Evolutionary conservation across 2,797 vertebrate species (phyloP).

Genomic region (Kryptolebias ocellatus): DNA sequence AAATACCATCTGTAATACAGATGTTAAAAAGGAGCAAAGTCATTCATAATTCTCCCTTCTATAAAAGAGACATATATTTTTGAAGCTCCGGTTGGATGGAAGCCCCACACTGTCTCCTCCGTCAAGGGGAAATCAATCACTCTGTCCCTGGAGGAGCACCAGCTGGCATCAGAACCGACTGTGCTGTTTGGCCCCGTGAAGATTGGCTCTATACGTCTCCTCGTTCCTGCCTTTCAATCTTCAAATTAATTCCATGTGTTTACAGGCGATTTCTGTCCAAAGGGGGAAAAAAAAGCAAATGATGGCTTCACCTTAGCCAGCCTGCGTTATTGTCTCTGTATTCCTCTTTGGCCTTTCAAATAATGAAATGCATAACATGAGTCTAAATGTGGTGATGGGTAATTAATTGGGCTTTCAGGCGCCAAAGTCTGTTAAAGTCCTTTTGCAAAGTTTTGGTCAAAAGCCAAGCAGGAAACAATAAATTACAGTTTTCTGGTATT

Average conservation of each 20-base stretch:
- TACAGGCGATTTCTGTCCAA: conserved; percentile 52
- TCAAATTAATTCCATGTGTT: conserved; percentile 70
- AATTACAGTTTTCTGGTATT: conserved; percentile 17
- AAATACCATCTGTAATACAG: conserved; percentile 42
- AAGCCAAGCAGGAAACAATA: conserved; percentile 22
- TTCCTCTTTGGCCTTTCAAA: conserved; percentile 32
- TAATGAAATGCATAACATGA: conserved; percentile 14
- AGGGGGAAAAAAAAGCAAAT: conserved; percentile 43
- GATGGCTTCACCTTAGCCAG: conserved; percentile 32
- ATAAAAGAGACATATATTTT: conserved; percentile 42
- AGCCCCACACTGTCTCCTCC: conserved; percentile 54
- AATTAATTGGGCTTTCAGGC: conserved; percentile 24
- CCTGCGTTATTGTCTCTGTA: conserved; percentile 27
- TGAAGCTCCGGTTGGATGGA: conserved; percentile 41
- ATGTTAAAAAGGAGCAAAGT: conserved; percentile 46
- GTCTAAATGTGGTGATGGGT: conserved; percentile 7
- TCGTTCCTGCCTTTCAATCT: conserved; percentile 60
- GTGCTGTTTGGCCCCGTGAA: conserved; percentile 61
- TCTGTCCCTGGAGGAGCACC: conserved; percentile 64
- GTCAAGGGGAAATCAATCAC: conserved; percentile 77
- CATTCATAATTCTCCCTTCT: conserved; percentile 34
- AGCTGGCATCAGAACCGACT: conserved; percentile 67
- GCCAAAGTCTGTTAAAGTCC: conserved; percentile 24
- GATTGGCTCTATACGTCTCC: conserved; percentile 52
- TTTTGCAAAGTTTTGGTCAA: conserved; percentile 25